A percentile compares a stretch with the other conserved stretches of the same genome.
These are phyloP conservation scores for Nibea albiflora DNA, from an alignment of 2,113 vertebrate genomes.

Conservation along the genomic window DNA sequence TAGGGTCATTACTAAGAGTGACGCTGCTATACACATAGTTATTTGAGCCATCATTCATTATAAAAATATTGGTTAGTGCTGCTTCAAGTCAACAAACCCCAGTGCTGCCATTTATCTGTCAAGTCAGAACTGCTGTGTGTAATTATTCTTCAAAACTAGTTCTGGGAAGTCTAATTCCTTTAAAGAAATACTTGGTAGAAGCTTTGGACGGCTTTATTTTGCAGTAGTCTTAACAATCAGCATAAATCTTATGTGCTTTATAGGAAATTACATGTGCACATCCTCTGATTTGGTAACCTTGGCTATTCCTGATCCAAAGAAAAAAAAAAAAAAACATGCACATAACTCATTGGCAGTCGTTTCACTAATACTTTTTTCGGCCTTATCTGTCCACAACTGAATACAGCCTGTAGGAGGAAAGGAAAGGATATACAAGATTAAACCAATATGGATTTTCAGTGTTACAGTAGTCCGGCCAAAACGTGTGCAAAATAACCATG, in stretches of 20 bases:
- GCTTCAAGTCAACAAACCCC: conserved; percentile 12
- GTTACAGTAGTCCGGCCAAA: conserved; percentile 67
- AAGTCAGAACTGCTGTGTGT: conserved; percentile 20
- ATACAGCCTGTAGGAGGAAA: conserved; percentile 15
- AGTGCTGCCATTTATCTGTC: conserved; percentile 2
- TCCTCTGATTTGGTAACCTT: conserved; percentile 29
- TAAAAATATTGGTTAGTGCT: neutral
- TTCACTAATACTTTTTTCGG: neutral
- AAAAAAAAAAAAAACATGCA: conserved; percentile 23
- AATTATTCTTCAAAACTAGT: conserved; percentile 34
- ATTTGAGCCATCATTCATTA: neutral
- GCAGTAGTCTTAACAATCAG: conserved; percentile 25
- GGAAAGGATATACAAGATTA: conserved; percentile 52
- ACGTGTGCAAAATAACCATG: conserved; percentile 73
- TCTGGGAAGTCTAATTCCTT: conserved; percentile 36
- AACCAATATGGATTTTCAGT: conserved; percentile 57
- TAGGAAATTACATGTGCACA: neutral
- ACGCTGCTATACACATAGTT: neutral
- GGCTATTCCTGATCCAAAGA: conserved; percentile 18
- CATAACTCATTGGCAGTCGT: conserved; percentile 9
- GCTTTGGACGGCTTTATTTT: conserved; percentile 22
- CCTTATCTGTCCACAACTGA: conserved; percentile 41
- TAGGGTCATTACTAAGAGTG: neutral
- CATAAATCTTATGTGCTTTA: conserved; percentile 27
- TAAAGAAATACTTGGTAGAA: neutral